phyloP scores from a whole-genome alignment of 30 jellyfish, hydroid and myxozoan species.

The Hydractinia echinata region DNA sequence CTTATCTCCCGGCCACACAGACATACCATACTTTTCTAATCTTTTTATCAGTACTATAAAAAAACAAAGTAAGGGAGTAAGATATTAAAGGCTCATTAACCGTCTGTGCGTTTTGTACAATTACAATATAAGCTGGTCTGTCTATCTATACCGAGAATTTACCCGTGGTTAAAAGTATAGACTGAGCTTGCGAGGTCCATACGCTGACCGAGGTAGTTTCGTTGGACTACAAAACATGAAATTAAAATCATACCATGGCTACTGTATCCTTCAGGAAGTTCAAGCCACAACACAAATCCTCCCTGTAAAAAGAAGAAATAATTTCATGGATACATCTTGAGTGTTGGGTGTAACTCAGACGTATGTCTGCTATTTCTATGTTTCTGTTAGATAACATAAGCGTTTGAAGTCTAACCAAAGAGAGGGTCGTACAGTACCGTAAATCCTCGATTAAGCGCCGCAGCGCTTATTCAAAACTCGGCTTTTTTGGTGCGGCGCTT shows the following conservation, averaged over 20 bases:
- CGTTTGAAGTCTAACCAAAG: too few species aligned
- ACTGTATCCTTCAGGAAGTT: not conserved
- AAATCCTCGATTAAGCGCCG: too few species aligned
- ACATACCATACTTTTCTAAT: not conserved
- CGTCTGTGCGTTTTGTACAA: not conserved
- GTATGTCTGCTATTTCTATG: too few species aligned
- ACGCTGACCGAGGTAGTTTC: too few species aligned
- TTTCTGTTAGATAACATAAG: too few species aligned
- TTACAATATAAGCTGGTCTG: not conserved
- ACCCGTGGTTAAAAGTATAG: not conserved
- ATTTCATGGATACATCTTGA: too few species aligned
- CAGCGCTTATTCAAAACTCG: too few species aligned
- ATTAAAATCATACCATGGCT: conserved; percentile 3
- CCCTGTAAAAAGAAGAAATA: conserved; percentile 1
- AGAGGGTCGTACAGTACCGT: too few species aligned
- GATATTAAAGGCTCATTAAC: not conserved
- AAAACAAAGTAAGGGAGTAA: not conserved
- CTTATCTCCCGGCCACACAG: not conserved
- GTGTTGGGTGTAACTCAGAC: too few species aligned
- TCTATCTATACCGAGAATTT: not conserved
- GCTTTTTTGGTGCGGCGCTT: too few species aligned
- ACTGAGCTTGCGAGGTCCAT: not conserved
- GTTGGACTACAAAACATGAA: too few species aligned
- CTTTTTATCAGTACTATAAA: conserved; percentile 1
- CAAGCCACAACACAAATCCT: conserved; percentile 29